Percentiles rank a stretch among this genome's conserved stretches.
phyloP scores from a whole-genome alignment of 2,113 vertebrate species.

The Neolamprologus brichardi region DNA sequence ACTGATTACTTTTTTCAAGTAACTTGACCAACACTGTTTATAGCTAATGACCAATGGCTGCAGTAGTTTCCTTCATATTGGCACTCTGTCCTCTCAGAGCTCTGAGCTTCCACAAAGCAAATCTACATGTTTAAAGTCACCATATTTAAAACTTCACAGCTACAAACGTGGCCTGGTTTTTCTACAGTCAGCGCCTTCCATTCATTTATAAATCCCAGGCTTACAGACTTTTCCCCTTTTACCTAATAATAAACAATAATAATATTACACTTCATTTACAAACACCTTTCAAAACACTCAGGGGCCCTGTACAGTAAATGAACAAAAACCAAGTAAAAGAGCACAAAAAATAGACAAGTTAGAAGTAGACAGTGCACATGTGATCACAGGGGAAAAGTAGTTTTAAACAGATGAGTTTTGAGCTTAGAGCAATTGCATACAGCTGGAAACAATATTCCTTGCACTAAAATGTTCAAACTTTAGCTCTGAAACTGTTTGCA shows the following conservation, averaged over 20 bases:
- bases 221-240: background rate
- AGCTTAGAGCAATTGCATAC: background rate
- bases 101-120: background rate
- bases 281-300: background rate
- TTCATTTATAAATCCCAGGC: background rate
- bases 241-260: background rate
- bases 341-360: accelerated
- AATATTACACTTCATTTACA: background rate
- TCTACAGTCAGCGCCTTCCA: background rate
- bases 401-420: background rate
- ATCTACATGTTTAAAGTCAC: background rate
- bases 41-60: background rate
- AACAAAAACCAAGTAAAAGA: background rate
- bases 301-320: background rate
- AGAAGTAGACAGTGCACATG: background rate
- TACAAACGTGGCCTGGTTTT: background rate
- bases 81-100: background rate
- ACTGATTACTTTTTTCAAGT: no score
- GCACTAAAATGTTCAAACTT: background rate
- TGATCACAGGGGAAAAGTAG: background rate
- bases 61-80: background rate
- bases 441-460: background rate
- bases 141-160: background rate
- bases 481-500: background rate
- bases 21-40: no score